Base-by-base conservation (phyloP, 2,797 vertebrate genomes). In the Cirrhinus molitorella region DNA sequence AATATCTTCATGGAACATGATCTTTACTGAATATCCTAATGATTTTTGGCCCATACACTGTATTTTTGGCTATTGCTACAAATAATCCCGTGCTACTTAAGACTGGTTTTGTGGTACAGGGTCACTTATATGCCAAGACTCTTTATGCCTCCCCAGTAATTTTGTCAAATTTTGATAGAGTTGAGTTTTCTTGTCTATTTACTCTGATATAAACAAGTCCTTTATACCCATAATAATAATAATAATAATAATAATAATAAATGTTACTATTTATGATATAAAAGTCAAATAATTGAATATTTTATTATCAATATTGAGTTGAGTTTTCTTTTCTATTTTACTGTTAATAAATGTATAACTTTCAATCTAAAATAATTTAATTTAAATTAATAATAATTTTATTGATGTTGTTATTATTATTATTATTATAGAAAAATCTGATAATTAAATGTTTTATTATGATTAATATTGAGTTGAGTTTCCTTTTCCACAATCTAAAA, bases 311-410 rank as follows among this genome's bases (percentile, higher is more conserved):
- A 37, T 21, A 12, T 37, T n/a, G 10, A 53, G 71, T 14, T 37
- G 19, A 47, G 23, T 53, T 53, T 55, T 1, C 31, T 74, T 53
- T 55, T 34, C 19, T n/a, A 13, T n/a, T n/a, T n/a, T n/a, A n/a
- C n/a, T n/a, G n/a, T n/a, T n/a, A n/a, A n/a, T n/a, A n/a, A n/a
- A n/a, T n/a, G n/a, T n/a, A n/a, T n/a, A n/a, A n/a, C n/a, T n/a
- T n/a, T n/a, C 34, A 25, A 76, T 76, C 53, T 59, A 40, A 17
- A 57, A 25, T n/a, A n/a, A n/a, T n/a, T n/a, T n/a, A n/a, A n/a
- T n/a, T n/a, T n/a, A n/a, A n/a, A n/a, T n/a, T n/a, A n/a, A n/a
- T n/a, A n/a, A n/a, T n/a, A n/a, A n/a, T n/a, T n/a, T n/a, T n/a
- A n/a, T n/a, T n/a, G n/a, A n/a, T n/a, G n/a, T n/a, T n/a, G n/a